Base-by-base conservation (phyloP, 2,888 invertebrate genomes). In the Anoplius nigerrimus region DNA sequence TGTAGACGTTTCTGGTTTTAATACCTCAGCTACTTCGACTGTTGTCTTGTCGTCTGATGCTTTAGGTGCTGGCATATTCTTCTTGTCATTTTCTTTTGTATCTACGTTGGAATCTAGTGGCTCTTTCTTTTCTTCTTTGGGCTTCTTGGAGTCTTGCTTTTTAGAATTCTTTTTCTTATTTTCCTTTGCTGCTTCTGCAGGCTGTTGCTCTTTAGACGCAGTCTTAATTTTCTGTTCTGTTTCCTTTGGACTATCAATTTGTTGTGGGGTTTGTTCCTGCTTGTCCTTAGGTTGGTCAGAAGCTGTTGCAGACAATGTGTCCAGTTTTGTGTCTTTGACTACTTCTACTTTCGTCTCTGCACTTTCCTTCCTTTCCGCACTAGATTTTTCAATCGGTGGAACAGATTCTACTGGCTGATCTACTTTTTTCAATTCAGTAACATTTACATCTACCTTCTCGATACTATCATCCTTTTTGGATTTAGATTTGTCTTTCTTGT, bases 291-390 rank as follows among this genome's bases (percentile, higher is more conserved):
- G 27, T 5, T 27, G 27, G 34, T 34, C 69, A 54, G 48, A 48
- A 48, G 43, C 27, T 48, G 55, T 24, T 70, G 70, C 4, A 66
- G 63, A 0, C 66, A 65, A 85, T 89, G 66, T 86, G 87, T 89
- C 69, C 86, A 15, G 16, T 60, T 42, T 53, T 52, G 83, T 69
- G 52, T 21, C 61, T 11, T 75, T 64, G 8, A 52, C 8, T 51
- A 62, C 59, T 2, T 63, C 59, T 15, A 6, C 27, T 18, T 43
- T 43, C 0, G 8, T 43, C 11, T 21, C 58, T 18, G 58, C 8
- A 20, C n/a, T 59, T 34, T 2, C 48, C 45, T 45, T 45, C 11
- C n/a, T 45, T 45, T 3, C 4, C 16, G 15, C 45, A 48, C 18
- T 48, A n/a, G n/a, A n/a, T 48, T 48, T 48, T 16, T 48, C 48